Base-by-base conservation (phyloP, 1,140 invertebrate species). In the Schlechtendalia chinensis region DNA sequence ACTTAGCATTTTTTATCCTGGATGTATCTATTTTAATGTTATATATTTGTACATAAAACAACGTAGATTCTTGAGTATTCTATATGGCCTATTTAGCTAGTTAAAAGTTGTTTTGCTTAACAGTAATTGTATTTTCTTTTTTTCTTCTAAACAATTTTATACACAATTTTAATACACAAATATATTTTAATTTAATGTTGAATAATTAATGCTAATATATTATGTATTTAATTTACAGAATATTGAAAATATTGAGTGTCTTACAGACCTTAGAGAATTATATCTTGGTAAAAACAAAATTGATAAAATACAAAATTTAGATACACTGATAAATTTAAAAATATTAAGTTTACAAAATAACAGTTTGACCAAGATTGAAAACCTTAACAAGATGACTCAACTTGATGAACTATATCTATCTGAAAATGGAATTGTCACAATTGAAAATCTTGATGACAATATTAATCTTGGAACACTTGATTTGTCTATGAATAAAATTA, bases 231-330 rank as follows among this genome's bases (percentile, higher is more conserved):
- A 39, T 83, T 87, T 88, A 82, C 87, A 92, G 89, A 91, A 90
- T 85, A 95, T 98, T 82, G 92, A 94, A 85, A 96, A 97, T 87
- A 85, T 97, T 11, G 90, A 94, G 39, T 89, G 89, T 22, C 85
- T 97, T 32, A 87, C 87, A 19, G 91, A 91, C 83, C 86, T 98
- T 27, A 91, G 89, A 24, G 90, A 91, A 84, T 86, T 98, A 2
- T 97, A 92, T 86, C 86, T 99, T 67, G 97, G 97, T 0, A 99
- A 98, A 86, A 99, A 99, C 86, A 99, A 98, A 89, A 96, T 99
- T 79, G 88, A 88, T 0, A 93, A 93, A 87, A 92, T 99, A 61
- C 88, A 96, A 85, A 96, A 97, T 85, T 85, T 99, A 17, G 91
- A 92, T 61, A 87, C 87, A n/a, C 86, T 99, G 24, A 87, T 87